Percentiles rank a stretch among this genome's conserved stretches.
These are phyloP conservation scores for Parambassis ranga DNA, from an alignment of 2,797 vertebrate genomes.

Conservation along the genomic window DNA sequence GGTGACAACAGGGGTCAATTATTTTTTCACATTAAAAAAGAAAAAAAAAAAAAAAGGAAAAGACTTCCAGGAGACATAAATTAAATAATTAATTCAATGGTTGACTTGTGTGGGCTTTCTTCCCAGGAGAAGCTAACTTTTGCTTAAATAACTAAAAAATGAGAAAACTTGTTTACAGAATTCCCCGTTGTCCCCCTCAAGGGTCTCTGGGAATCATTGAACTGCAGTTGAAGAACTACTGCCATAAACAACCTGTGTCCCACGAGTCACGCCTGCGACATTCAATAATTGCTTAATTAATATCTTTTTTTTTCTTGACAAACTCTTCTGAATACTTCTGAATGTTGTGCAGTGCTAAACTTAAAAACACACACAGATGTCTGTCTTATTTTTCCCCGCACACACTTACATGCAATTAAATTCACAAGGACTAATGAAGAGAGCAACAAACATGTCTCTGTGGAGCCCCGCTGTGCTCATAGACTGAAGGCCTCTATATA, in stretches of 20 bases:
- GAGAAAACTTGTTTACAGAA: slow-evolving; percentile 23
- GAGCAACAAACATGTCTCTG: slow-evolving; percentile 41
- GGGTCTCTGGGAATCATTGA: slow-evolving; percentile 46
- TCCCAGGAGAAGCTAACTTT: slow-evolving; percentile 5
- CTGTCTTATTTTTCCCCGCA: not conserved
- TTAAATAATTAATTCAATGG: not conserved
- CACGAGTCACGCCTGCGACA: slow-evolving; percentile 44
- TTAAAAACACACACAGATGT: slow-evolving; percentile 31
- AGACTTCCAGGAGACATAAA: too few relatives aligned
- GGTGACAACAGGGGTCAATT: slow-evolving; percentile 8
- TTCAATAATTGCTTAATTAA: slow-evolving; percentile 69
- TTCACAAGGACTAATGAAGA: slow-evolving; percentile 51
- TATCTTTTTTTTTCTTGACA: slow-evolving; percentile 38
- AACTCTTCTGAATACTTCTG: slow-evolving; percentile 39
- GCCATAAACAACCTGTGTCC: slow-evolving; percentile 49
- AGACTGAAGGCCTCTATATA: slow-evolving; percentile 35
- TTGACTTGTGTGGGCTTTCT: not conserved
- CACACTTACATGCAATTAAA: slow-evolving; percentile 49
- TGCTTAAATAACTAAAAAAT: slow-evolving; percentile 12
- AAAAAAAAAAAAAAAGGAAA: too few relatives aligned
- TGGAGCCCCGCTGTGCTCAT: slow-evolving; percentile 25
- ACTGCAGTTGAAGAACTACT: slow-evolving; percentile 8
- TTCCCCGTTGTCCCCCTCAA: slow-evolving; percentile 14
- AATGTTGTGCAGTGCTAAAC: not conserved
- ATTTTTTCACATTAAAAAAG: not conserved